Evolutionary conservation across 2,797 vertebrate species (phyloP).

Genomic region (Sardinella longiceps): DNA sequence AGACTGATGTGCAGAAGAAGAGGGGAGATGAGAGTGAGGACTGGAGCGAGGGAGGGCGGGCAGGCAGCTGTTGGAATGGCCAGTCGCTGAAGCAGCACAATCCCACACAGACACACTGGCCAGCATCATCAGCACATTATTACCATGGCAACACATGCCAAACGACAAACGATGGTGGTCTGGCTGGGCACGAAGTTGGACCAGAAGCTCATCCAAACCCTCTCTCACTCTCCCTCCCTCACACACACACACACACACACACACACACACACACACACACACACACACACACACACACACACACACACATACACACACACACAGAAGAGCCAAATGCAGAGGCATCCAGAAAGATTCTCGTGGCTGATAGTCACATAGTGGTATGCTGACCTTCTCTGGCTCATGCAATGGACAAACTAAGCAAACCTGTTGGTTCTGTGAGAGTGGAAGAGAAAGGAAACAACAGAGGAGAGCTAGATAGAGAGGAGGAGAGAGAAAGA

Average conservation of each 20-base stretch:
- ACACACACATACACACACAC: background rate
- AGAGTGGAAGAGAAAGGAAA: background rate
- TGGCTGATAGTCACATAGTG: background rate
- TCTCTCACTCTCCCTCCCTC: background rate
- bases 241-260: background rate
- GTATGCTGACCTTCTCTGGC: background rate
- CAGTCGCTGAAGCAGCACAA: background rate
- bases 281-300: background rate
- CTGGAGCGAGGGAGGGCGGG: background rate
- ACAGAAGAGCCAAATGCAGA: background rate
- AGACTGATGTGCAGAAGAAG: too few relatives aligned
- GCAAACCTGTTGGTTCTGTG: background rate
- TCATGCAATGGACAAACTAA: background rate
- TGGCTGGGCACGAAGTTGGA: background rate
- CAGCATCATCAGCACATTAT: slow-evolving; percentile 4
- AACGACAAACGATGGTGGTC: slow-evolving; percentile 1
- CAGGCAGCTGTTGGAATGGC: slow-evolving; percentile 7
- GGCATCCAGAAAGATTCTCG: background rate
- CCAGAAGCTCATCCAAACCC: background rate
- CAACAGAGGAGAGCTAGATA: too few relatives aligned
- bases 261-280: background rate
- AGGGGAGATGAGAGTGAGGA: background rate
- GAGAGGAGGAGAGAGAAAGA: background rate
- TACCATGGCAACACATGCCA: background rate
- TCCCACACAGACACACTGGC: background rate